These are phyloP conservation scores for Phyllotreta striolata DNA, from an alignment of 2,888 invertebrate genomes.

Conservation along the genomic window DNA sequence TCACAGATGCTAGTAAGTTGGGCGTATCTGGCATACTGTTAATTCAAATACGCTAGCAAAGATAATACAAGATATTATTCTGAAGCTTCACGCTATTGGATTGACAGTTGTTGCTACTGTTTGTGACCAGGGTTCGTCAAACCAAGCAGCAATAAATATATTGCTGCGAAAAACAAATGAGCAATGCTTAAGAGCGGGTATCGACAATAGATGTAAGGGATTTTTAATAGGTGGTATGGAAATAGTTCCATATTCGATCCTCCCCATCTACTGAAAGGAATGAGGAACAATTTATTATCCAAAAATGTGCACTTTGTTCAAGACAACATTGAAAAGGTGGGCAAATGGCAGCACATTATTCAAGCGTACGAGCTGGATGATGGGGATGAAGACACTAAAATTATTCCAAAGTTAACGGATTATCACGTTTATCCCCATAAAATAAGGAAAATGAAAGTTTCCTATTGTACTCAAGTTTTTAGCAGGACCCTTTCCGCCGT, in stretches of 20 bases:
- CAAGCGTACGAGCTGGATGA: neutral
- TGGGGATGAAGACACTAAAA: neutral
- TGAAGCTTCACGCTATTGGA: conserved; percentile 27
- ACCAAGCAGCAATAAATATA: conserved; percentile 26
- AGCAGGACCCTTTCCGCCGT: conserved; percentile 14
- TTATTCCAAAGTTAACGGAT: conserved; percentile 5
- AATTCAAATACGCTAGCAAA: too few species aligned
- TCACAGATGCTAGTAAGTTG: too few species aligned
- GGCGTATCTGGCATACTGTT: too few species aligned
- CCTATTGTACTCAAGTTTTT: conserved; percentile 25
- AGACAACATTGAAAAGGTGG: neutral
- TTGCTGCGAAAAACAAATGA: conserved; percentile 19
- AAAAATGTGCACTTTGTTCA: neutral
- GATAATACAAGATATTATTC: conserved; percentile 20
- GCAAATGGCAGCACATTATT: neutral
- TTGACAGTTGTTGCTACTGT: conserved; percentile 36
- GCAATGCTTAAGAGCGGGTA: conserved; percentile 6
- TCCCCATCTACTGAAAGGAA: conserved; percentile 11
- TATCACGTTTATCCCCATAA: conserved; percentile 8
- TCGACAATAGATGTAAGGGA: conserved; percentile 31
- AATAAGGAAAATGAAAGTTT: conserved; percentile 28
- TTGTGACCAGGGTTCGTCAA: conserved; percentile 38
- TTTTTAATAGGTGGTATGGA: conserved; percentile 27
- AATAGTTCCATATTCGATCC: conserved; percentile 22
- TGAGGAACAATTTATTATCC: neutral